Evolutionary conservation across 2,797 vertebrate genomes (phyloP).

Genomic region (Leuciscus waleckii): DNA sequence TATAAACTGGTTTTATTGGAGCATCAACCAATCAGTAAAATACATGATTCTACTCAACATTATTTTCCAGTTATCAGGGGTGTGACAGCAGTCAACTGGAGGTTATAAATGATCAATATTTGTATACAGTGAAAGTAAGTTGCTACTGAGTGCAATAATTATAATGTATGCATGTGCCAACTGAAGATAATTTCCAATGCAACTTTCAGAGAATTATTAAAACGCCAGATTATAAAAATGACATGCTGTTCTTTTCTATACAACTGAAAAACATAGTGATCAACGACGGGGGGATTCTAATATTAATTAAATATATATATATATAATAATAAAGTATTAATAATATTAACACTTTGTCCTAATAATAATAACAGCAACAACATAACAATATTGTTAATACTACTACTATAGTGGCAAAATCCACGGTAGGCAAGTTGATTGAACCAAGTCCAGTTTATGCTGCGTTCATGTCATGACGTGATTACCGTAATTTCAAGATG

Average conservation of each 20-base stretch:
- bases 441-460: background rate
- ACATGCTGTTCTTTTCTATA: background rate
- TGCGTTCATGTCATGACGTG: no score
- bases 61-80: background rate
- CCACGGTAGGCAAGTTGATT: background rate
- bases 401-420: background rate
- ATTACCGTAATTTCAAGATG: no score
- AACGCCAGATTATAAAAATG: background rate
- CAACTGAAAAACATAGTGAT: background rate
- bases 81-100: background rate
- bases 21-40: background rate
- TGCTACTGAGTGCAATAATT: slow-evolving; percentile 10
- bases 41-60: background rate
- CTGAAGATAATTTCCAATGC: background rate
- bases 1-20: background rate
- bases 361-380: background rate
- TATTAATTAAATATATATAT: background rate
- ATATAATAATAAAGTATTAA: background rate
- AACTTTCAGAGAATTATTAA: background rate
- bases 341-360: background rate
- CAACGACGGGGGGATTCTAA: no score
- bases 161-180: background rate
- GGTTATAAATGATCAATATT: background rate
- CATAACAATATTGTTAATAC: background rate
- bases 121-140: background rate